Evolutionary conservation across 2,113 vertebrate genomes (phyloP), one percentile per base, ranked within the genome.

Genomic region (Hystrix cristata): DNA sequence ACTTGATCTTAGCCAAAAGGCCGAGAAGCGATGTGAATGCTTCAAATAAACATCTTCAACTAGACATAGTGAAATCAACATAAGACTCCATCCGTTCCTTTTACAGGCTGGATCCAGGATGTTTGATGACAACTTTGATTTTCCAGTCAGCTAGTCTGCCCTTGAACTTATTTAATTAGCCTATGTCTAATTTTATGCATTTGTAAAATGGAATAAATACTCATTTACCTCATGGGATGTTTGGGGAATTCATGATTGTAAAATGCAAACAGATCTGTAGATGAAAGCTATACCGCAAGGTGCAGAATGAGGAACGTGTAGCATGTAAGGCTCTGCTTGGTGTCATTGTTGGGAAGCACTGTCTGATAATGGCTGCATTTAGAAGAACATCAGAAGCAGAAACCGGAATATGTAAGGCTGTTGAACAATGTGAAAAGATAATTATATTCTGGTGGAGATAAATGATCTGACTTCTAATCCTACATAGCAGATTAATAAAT

Each of bases 101-200:
- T 81, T 76, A 95, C 15, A 71, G 92, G 9, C 25, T 79, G 25
- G 62, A 93, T 78, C 10, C 18, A 71, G 29, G 91, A 90, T 55
- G 80, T 43, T 79, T 38, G 79, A 27, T 23, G 71, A 59, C 82
- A 84, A 80, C 57, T 76, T 83, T 84, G 62, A 87, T 90, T 94
- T 93, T 93, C 82, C 38, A 98, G 46, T 83, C 89, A 96, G 93
- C 23, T 13, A 65, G 0, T 78, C 65, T 95, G 60, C 11, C 76
- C 83, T 96, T 95, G 69, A 97, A 91, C 9, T 78, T 92, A 92
- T 27, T 97, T 93, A 95, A 95, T 96, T 97, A 93, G 46, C 60
- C 51, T 90, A 57, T 43, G 13, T 53, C 59, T 92, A 95, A 91
- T 60, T 89, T 83, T 83, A 95, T 60, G 43, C 43, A 85, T 94